These are phyloP conservation scores for Formica selysi DNA, from an alignment of 1,140 invertebrate genomes.

Conservation along the genomic window DNA sequence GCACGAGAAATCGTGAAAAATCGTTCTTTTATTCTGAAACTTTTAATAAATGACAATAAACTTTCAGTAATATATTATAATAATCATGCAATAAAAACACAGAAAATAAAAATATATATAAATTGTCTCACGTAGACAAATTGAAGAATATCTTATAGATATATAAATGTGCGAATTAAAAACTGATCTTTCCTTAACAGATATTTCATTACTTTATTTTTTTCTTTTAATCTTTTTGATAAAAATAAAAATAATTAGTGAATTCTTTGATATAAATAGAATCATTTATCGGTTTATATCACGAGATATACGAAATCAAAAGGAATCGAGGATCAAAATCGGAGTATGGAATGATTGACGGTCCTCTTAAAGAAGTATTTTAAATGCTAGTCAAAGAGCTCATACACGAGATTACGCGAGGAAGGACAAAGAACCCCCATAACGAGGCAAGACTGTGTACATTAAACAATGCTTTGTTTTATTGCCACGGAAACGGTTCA, in stretches of 20 bases:
- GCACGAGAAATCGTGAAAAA: background rate
- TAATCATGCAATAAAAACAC: background rate
- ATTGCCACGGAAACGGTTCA: conserved; percentile 65
- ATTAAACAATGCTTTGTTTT: conserved; percentile 71
- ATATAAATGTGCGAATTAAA: background rate
- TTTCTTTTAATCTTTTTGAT: background rate
- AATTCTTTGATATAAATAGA: background rate
- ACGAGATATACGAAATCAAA: background rate
- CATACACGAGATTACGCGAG: conserved; percentile 1
- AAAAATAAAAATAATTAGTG: background rate
- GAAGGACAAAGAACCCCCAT: conserved; percentile 24
- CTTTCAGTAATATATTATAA: background rate
- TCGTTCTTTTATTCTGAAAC: background rate
- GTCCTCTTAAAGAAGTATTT: background rate
- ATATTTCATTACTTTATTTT: background rate
- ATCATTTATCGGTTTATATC: background rate
- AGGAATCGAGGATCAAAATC: background rate
- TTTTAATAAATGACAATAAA: conserved; percentile 3
- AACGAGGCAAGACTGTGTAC: conserved; percentile 18
- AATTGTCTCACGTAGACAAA: background rate
- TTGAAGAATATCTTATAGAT: background rate
- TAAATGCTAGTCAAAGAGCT: background rate
- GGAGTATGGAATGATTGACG: background rate
- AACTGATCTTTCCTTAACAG: background rate
- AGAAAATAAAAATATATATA: background rate